These are phyloP conservation scores for Actinia equina DNA, from an alignment of 64 coral and sea anemone genomes.

Conservation along the genomic window DNA sequence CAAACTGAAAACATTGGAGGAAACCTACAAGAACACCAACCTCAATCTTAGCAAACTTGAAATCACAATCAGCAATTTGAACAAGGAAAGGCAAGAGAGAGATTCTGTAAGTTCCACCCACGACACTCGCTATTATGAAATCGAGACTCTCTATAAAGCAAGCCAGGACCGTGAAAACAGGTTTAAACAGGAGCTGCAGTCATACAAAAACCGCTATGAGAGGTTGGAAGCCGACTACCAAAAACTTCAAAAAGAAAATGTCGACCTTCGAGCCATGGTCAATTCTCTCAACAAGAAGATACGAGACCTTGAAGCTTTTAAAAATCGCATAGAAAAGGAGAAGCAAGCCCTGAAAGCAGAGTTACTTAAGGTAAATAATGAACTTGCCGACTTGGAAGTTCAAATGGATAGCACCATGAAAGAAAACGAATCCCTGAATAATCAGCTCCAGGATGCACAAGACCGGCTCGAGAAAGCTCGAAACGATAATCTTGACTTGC, in stretches of 20 bases:
- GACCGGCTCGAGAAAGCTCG: conserved; percentile 74
- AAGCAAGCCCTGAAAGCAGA: conserved; percentile 67
- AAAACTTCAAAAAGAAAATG: conserved; percentile 87
- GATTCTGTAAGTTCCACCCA: conserved; percentile 68
- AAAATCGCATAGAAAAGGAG: conserved; percentile 79
- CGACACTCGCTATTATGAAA: conserved; percentile 87
- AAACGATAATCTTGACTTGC: conserved; percentile 71
- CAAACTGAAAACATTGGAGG: conserved; percentile 77
- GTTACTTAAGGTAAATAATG: conserved; percentile 61
- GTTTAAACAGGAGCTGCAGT: conserved; percentile 75
- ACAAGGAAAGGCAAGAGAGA: conserved; percentile 84
- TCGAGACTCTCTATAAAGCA: conserved; percentile 83
- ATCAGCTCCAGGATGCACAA: conserved; percentile 81
- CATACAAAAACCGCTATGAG: conserved; percentile 76
- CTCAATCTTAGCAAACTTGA: conserved; percentile 87
- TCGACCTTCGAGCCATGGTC: conserved; percentile 82
- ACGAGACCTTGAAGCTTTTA: conserved; percentile 56
- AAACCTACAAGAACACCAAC: conserved; percentile 66
- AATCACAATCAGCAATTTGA: conserved; percentile 73
- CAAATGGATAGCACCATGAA: conserved; percentile 62
- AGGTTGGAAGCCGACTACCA: conserved; percentile 84
- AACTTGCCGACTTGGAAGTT: conserved; percentile 75
- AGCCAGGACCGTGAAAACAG: conserved; percentile 80
- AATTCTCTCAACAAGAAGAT: conserved; percentile 83
- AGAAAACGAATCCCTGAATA: conserved; percentile 87